Evolutionary conservation across 2,113 vertebrate species (phyloP).

Genomic region (Podarcis raffonei): DNA sequence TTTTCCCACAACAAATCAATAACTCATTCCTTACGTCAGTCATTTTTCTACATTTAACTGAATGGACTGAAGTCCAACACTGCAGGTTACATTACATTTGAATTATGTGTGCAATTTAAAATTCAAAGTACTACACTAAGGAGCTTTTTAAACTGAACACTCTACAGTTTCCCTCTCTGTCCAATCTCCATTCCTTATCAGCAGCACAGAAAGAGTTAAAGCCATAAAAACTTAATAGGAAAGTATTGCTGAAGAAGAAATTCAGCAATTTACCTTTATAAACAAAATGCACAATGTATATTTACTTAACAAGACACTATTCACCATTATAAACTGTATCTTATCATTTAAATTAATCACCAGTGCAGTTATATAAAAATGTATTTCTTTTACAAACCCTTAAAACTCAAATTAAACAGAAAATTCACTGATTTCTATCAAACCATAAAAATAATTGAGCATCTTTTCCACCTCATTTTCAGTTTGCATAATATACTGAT

Average conservation of each 20-base stretch:
- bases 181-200: constrained; percentile 70
- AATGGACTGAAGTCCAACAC: constrained; percentile 78
- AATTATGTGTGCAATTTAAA: constrained; percentile 96
- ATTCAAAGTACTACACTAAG: constrained; percentile 92
- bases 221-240: constrained; percentile 28
- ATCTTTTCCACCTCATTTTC: not conserved
- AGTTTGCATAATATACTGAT: not conserved
- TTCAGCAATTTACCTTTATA: constrained; percentile 31
- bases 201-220: constrained; percentile 64
- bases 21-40: constrained; percentile 81
- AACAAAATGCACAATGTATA: constrained; percentile 36
- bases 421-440: constrained; percentile 7
- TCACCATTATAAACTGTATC: not conserved
- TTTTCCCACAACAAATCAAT: constrained; percentile 81
- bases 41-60: constrained; percentile 85
- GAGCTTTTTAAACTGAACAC: constrained; percentile 85
- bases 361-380: constrained; percentile 19
- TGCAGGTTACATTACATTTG: constrained; percentile 92
- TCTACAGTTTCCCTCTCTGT: constrained; percentile 78
- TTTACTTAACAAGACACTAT: constrained; percentile 40
- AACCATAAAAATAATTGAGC: not conserved
- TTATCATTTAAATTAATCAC: not conserved
- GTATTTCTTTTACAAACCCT: constrained; percentile 23
- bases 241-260: not conserved
- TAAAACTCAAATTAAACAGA: not conserved